Evolutionary conservation across 2,888 invertebrate species (phyloP), one percentile per base, ranked within the genome.

Genomic region (Acleris sparsana): DNA sequence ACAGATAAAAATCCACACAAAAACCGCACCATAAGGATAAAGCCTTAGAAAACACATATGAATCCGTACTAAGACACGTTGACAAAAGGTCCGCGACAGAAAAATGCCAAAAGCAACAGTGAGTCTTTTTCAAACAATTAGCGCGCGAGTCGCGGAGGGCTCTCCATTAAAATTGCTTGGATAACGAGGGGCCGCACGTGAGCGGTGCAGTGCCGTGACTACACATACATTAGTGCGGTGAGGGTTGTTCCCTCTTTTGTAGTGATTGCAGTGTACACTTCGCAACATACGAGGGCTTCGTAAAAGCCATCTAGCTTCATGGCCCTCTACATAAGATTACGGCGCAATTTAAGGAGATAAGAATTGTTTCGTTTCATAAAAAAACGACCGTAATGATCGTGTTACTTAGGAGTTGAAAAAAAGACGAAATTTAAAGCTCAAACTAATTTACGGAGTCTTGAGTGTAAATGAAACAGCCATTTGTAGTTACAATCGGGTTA

Each of bases 91-190:
- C 55, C 49, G 48, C 51, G 62, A 46, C 52, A 53, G 63, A 53
- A 58, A 61, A 66, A 63, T 53, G 48, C 57, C 55, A 43, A 66
- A 57, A 61, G 63, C 66, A 56, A 66, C 61, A 49, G 80, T 73
- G 75, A 74, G 78, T 78, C 79, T 82, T 85, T 86, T 83, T 79
- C 79, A 83, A 83, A 86, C 85, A 88, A 88, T 86, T 86, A 86
- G 77, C 76, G 77, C 70, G 73, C 73, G 75, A 70, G 67, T 58
- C 56, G 73, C 74, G 71, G 72, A 88, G 85, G 76, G 82, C 79
- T 76, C 85, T 89, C 80, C 80, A 84, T 86, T 85, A 85, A 82
- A 86, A 84, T 82, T 85, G 85, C 81, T 85, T 85, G 81, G 79
- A 82, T 78, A 79, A 80, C 79, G 79, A 80, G 79, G 82, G 80